phyloP scores from a whole-genome alignment of 2,888 invertebrate species.

The Drosophila fungiperda region DNA sequence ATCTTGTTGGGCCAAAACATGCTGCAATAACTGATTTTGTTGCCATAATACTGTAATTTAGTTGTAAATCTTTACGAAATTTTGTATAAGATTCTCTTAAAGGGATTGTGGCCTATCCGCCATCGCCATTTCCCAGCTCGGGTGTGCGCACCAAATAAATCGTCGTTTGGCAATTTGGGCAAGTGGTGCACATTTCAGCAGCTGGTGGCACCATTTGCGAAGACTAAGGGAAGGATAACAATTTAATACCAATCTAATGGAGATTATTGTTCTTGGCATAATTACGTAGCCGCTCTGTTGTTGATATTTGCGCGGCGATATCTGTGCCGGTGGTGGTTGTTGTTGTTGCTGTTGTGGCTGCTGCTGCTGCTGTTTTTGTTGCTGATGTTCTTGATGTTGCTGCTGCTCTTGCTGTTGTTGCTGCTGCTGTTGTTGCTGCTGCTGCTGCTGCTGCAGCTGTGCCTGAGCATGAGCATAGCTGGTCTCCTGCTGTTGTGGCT shows the following conservation, averaged over 20 bases:
- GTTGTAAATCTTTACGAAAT: slow-evolving; percentile 26
- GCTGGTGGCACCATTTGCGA: slow-evolving; percentile 56
- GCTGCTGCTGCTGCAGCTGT: slow-evolving; percentile 17
- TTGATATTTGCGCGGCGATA: slow-evolving; percentile 52
- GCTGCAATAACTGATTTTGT: background rate
- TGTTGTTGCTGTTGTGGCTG: slow-evolving; percentile 38
- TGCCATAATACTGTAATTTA: background rate
- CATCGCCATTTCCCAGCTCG: slow-evolving; percentile 68
- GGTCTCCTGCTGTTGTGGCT: slow-evolving; percentile 32
- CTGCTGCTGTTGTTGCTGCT: slow-evolving; percentile 17
- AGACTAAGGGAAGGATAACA: slow-evolving; percentile 31
- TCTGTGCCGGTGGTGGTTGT: slow-evolving; percentile 30
- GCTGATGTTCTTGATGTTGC: slow-evolving; percentile 6
- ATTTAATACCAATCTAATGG: background rate
- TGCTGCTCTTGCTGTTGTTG: slow-evolving; percentile 29
- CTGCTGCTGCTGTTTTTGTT: slow-evolving; percentile 14
- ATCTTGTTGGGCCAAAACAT: background rate
- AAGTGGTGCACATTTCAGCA: slow-evolving; percentile 83
- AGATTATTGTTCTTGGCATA: slow-evolving; percentile 19
- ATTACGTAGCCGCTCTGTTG: slow-evolving; percentile 63
- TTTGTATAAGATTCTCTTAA: slow-evolving; percentile 1
- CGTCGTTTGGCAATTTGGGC: slow-evolving; percentile 83
- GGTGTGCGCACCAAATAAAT: slow-evolving; percentile 81
- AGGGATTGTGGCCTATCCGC: slow-evolving; percentile 22
- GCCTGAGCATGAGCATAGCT: slow-evolving; percentile 24